Evolutionary conservation across 2,113 vertebrate species (phyloP), one percentile per base, ranked within the genome.

Genomic region (Holacanthus passer): DNA sequence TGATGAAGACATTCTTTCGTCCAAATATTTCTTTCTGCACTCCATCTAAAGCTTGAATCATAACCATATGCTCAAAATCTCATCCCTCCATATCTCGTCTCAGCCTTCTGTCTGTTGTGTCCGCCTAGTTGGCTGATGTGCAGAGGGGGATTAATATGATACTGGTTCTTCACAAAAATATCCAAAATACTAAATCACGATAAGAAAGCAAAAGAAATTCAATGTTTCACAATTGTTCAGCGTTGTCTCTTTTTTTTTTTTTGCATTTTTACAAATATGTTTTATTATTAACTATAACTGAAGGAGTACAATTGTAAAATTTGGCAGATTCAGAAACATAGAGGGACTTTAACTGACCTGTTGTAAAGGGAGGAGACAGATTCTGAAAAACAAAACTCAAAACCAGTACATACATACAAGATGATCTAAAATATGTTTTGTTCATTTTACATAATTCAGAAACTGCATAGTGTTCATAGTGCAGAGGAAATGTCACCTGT

Each of bases 401-500:
- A 66, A 58, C 27, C 13, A 72, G 43, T 20, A 35, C 3, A 73
- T 17, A 5, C 27, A 7, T 1, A 27, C 56, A 52, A 24, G 9
- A 47, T 35, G n/a, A 47, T 58, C 11, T n/a, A 12, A 64, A 43
- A 56, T 29, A 24, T 11, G n/a, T 48, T 20, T 29, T 48, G 20
- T 84, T 47, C 53, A 72, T 81, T 73, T 53, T 13, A 32, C 27
- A 70, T 66, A 13, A 67, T 50, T 37, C 47, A 72, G 0, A 65
- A 68, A 50, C n/a, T 65, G 39, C 29, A 27, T 19, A 55, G 52
- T 52, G n/a, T 62, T 78, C 60, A 62, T 0, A 41, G 39, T 7
- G 67, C 62, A 75, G 37, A 48, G 63, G 45, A 79, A 78, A 55
- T 71, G 56, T 90, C 77, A 85, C 79, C 90, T 90, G 82, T 69